These are phyloP conservation scores for Emydoidea blandingii DNA, from an alignment of 2,797 vertebrate species.

Conservation along the genomic window DNA sequence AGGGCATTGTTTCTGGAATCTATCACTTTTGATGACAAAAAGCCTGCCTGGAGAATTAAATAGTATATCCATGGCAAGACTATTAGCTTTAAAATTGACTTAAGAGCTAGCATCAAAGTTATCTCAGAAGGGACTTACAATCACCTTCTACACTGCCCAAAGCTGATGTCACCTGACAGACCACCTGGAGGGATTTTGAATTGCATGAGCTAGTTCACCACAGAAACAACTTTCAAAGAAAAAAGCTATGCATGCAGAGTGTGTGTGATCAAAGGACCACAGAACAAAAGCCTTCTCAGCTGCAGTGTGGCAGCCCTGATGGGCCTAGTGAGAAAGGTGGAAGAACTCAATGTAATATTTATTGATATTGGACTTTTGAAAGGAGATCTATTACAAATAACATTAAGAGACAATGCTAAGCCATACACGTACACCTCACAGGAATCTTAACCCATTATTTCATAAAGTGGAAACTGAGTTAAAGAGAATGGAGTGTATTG, in stretches of 20 bases:
- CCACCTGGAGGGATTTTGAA: neutral
- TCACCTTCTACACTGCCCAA: neutral
- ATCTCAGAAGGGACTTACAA: neutral
- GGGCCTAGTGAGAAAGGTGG: neutral
- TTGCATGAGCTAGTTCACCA: neutral
- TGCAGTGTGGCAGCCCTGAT: neutral
- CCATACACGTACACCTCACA: too few relatives aligned
- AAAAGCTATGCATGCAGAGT: neutral
- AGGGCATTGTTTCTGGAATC: neutral
- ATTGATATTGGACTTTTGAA: too few relatives aligned
- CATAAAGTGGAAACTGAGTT: too few relatives aligned
- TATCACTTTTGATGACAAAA: neutral
- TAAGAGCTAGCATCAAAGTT: neutral
- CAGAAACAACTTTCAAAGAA: neutral
- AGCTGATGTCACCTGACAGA: neutral
- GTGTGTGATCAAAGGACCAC: neutral
- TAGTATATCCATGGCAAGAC: neutral
- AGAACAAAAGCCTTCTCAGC: neutral
- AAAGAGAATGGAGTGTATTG: too few relatives aligned
- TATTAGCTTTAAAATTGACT: neutral
- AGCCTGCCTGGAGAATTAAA: neutral
- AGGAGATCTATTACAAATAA: too few relatives aligned
- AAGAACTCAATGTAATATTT: too few relatives aligned
- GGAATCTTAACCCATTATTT: too few relatives aligned
- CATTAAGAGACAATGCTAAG: too few relatives aligned